phyloP scores from a whole-genome alignment of 2,888 invertebrate species.

The Eupithecia abbreviata region DNA sequence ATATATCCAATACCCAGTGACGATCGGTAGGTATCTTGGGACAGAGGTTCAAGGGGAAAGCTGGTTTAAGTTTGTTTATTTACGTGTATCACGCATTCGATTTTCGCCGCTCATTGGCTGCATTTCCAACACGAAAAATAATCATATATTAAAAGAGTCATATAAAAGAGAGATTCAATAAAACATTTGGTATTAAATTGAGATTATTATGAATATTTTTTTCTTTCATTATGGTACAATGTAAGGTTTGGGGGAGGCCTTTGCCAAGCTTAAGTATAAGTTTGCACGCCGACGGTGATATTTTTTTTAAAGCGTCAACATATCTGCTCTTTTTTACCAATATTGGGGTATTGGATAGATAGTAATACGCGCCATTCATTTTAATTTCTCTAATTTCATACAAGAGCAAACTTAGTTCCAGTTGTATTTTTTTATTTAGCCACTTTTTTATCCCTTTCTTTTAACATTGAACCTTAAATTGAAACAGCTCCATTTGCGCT shows the following conservation, averaged over 20 bases:
- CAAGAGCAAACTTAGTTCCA: background rate
- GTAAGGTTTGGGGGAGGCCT: too few species aligned
- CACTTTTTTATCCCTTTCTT: background rate
- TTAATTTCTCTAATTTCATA: background rate
- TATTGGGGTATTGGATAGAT: background rate
- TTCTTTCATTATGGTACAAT: too few species aligned
- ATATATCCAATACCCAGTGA: conserved; percentile 48
- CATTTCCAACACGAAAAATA: background rate
- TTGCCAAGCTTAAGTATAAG: too few species aligned
- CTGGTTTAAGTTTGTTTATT: background rate
- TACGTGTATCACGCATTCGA: background rate
- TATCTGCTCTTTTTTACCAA: background rate
- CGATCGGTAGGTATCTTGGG: conserved; percentile 9
- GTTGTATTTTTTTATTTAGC: background rate
- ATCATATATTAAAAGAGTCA: background rate
- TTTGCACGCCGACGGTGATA: background rate
- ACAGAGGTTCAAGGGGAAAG: background rate
- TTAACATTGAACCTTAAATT: background rate
- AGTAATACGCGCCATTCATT: background rate
- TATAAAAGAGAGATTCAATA: background rate
- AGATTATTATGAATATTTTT: too few species aligned
- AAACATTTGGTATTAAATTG: background rate
- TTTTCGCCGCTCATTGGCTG: background rate
- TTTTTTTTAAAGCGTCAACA: background rate
- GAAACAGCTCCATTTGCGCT: background rate